Percentiles rank a stretch among this genome's conserved stretches.
Evolutionary conservation across 2,113 vertebrate species (phyloP).

Genomic region (rat (Rattus norvegicus)): DNA sequence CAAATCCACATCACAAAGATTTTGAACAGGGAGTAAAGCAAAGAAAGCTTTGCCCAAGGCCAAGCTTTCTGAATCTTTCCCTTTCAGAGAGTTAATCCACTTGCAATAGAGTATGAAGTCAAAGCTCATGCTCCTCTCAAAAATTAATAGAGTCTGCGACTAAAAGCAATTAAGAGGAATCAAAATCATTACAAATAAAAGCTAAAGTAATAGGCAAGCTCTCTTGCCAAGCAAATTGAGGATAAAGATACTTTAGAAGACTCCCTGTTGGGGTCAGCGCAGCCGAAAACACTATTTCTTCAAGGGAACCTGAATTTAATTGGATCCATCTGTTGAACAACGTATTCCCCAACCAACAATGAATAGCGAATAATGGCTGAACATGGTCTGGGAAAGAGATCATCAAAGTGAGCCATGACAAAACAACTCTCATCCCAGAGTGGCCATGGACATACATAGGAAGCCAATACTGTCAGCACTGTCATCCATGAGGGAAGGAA

Average conservation of each 20-base stretch:
- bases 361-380: not conserved
- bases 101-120: not conserved
- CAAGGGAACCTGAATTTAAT: conserved; percentile 32
- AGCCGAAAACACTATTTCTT: not conserved
- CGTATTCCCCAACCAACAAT: not conserved
- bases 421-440: not conserved
- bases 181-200: conserved; percentile 44
- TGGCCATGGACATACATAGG: not conserved
- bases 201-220: not conserved
- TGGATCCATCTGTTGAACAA: not conserved
- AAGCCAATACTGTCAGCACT: not conserved
- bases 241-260: not conserved
- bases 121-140: not conserved
- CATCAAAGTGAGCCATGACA: not conserved
- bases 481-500: not conserved
- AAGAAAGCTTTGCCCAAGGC: too few relatives aligned
- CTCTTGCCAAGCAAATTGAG: not conserved
- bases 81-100: not conserved
- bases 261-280: not conserved
- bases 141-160: conserved; percentile 23
- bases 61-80: not conserved
- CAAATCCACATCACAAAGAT: not conserved
- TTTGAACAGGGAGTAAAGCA: not conserved
- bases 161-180: not conserved
- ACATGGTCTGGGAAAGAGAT: not conserved